Percentiles rank a stretch among this genome's conserved stretches.
Conservation (phyloP, 2,888 invertebrate species). For the Phoenoteleia sp. region DNA sequence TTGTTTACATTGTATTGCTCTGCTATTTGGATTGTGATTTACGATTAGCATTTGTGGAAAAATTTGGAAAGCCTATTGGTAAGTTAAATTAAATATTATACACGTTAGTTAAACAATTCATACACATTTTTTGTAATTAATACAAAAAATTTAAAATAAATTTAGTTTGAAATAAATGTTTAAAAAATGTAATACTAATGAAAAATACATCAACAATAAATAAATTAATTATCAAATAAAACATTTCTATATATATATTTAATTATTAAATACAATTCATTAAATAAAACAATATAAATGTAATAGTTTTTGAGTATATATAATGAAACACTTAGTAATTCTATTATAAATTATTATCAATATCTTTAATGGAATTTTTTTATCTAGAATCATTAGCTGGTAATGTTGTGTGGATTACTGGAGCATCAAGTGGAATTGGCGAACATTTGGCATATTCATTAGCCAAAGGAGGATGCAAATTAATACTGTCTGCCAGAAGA, state of each 20-base stretch:
- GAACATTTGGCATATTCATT: conserved; percentile 91
- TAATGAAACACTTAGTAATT: too few species aligned
- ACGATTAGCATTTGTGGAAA: conserved; percentile 88
- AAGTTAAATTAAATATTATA: conserved; percentile 79
- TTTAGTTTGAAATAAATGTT: too few species aligned
- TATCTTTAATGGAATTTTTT: conserved; percentile 13
- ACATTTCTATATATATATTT: too few species aligned
- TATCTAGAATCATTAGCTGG: conserved; percentile 87
- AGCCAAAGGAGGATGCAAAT: conserved; percentile 89
- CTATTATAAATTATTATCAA: neutral
- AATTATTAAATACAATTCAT: too few species aligned
- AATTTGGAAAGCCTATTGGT: conserved; percentile 89
- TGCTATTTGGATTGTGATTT: conserved; percentile 89
- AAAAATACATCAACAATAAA: too few species aligned
- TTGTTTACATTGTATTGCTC: conserved; percentile 87
- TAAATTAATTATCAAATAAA: too few species aligned
- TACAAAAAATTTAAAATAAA: neutral
- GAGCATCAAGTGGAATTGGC: conserved; percentile 95
- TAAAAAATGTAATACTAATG: too few species aligned
- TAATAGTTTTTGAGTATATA: too few species aligned
- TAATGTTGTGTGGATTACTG: conserved; percentile 94
- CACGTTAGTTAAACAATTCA: too few species aligned
- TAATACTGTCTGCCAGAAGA: conserved; percentile 91
- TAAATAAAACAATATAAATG: too few species aligned
- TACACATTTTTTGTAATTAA: too few species aligned